Evolutionary conservation across 2,888 invertebrate genomes (phyloP).

Genomic region (Monopis laevigella): DNA sequence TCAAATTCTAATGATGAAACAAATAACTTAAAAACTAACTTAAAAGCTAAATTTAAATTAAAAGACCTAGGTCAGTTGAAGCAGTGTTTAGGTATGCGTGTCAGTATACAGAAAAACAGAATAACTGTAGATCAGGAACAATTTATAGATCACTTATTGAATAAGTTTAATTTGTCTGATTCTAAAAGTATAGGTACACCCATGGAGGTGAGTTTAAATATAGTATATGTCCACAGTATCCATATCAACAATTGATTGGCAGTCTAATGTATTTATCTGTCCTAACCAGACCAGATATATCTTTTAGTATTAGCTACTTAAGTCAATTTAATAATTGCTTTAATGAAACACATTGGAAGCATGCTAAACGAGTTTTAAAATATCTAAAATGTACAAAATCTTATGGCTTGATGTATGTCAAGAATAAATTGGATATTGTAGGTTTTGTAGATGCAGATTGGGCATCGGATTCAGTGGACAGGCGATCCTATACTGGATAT

Average conservation of each 20-base stretch:
- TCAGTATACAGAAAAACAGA: constrained; percentile 7
- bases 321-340: constrained; percentile 8
- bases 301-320: constrained; percentile 11
- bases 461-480: background rate
- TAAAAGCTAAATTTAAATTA: constrained; percentile 2
- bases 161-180: constrained; percentile 12
- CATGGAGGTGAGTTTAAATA: constrained; percentile 15
- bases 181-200: constrained; percentile 17
- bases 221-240: constrained; percentile 13
- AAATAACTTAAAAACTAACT: background rate
- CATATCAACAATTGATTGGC: constrained; percentile 14
- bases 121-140: background rate
- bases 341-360: background rate
- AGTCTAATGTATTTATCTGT: constrained; percentile 17
- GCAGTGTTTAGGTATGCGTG: background rate
- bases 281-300: constrained; percentile 14
- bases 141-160: background rate
- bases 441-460: background rate
- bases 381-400: background rate
- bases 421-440: background rate
- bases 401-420: background rate
- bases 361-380: background rate
- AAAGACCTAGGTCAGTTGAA: background rate
- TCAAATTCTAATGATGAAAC: background rate
- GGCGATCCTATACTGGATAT: background rate